These are phyloP conservation scores for Caenorhabditis sp. DNA, from an alignment of 2,888 invertebrate genomes.

Conservation along the genomic window DNA sequence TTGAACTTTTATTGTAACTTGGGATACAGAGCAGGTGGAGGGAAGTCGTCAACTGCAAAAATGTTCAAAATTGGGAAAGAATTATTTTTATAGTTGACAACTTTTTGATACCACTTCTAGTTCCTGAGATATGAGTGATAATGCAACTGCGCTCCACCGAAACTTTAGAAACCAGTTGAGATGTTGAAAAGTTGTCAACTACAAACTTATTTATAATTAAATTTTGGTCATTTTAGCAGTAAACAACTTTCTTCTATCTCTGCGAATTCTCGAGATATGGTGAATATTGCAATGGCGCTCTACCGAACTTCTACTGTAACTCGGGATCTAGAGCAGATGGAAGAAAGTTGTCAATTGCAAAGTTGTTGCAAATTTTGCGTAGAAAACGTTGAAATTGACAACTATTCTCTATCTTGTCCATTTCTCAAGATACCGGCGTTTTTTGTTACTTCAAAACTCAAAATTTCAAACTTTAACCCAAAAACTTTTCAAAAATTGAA, in stretches of 20 bases:
- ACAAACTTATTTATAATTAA: too few relatives aligned
- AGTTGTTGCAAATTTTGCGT: neutral
- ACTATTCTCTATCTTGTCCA: neutral
- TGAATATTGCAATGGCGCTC: neutral
- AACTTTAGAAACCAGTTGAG: too few relatives aligned
- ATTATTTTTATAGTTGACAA: neutral
- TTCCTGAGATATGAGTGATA: neutral
- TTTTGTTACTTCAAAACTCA: too few relatives aligned
- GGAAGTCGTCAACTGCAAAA: conserved; percentile 3
- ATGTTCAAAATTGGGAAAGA: neutral
- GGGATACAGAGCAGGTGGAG: neutral
- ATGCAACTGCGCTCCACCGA: neutral
- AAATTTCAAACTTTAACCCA: too few relatives aligned
- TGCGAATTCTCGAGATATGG: neutral
- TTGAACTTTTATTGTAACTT: too few relatives aligned
- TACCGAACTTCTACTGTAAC: neutral
- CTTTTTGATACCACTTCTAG: neutral
- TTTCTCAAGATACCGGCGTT: neutral
- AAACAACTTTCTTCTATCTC: neutral
- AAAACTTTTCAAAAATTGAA: neutral
- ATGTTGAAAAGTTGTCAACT: neutral
- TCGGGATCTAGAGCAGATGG: neutral
- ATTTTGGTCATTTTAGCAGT: too few relatives aligned
- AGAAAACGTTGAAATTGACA: neutral
- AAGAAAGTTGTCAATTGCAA: neutral